A percentile compares a stretch with the other conserved stretches of the same genome.
These are phyloP conservation scores for Rhodeus uyekii DNA, from an alignment of 2,797 vertebrate genomes.

Conservation along the genomic window DNA sequence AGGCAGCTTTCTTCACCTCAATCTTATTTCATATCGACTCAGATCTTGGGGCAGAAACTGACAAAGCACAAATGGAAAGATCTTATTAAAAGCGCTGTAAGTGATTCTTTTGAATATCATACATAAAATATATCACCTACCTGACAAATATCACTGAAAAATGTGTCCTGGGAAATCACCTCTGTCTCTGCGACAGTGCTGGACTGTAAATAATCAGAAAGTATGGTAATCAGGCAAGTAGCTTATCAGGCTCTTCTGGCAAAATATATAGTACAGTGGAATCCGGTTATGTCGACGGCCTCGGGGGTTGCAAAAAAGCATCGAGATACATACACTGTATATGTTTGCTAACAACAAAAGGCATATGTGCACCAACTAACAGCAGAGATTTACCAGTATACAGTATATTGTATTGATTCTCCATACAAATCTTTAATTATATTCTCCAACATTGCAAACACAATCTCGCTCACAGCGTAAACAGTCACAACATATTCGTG, in stretches of 20 bases:
- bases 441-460: no score
- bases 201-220: not conserved
- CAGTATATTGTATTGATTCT: no score
- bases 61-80: slow-evolving; percentile 5
- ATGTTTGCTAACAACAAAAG: no score
- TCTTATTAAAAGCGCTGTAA: not conserved
- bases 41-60: not conserved
- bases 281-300: no score
- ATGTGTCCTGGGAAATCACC: not conserved
- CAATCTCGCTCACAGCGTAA: no score
- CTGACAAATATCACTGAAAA: not conserved
- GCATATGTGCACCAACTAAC: no score
- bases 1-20: not conserved
- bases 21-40: slow-evolving; percentile 20
- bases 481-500: no score
- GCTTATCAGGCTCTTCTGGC: not conserved
- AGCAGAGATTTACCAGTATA: no score
- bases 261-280: no score
- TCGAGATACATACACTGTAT: no score
- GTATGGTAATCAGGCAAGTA: not conserved
- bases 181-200: not conserved
- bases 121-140: not conserved
- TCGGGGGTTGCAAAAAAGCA: no score
- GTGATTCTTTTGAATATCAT: not conserved
- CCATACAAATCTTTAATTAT: no score